These are phyloP conservation scores for Indri indri DNA, from an alignment of 2,113 vertebrate genomes.

Conservation along the genomic window DNA sequence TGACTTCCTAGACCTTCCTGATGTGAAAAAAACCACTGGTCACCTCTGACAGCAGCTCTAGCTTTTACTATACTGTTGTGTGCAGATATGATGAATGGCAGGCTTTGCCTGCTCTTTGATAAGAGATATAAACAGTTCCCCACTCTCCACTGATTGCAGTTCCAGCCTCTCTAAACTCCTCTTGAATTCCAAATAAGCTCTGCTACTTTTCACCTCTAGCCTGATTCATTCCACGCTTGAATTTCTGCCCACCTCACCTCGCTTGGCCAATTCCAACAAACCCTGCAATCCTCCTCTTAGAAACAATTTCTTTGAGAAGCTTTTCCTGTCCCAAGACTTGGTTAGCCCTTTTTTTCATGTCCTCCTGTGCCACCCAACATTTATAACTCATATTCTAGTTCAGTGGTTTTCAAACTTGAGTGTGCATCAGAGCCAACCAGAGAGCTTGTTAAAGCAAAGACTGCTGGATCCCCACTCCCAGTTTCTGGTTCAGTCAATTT, in stretches of 20 bases:
- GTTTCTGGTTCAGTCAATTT: not conserved
- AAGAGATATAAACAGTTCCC: not conserved
- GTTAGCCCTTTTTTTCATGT: not conserved
- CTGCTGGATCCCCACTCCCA: not conserved
- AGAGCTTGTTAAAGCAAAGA: not conserved
- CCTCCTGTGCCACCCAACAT: not conserved
- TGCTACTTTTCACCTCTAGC: not conserved
- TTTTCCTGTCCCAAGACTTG: not conserved
- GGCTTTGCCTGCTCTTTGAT: not conserved
- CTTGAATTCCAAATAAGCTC: not conserved
- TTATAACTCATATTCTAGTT: not conserved
- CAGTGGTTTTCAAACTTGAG: not conserved
- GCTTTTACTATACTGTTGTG: not conserved
- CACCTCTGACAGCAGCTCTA: not conserved
- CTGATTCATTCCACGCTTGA: not conserved
- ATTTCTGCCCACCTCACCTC: not conserved
- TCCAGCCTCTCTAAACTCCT: not conserved
- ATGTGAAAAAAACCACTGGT: not conserved
- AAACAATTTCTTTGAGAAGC: not conserved
- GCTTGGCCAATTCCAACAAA: not conserved
- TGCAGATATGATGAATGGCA: not conserved
- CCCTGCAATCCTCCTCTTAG: not conserved
- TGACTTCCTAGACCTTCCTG: not conserved
- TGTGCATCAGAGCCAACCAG: rapidly evolving
- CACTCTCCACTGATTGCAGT: not conserved